These are phyloP conservation scores for Leptoclinus maculatus DNA, from an alignment of 2,797 vertebrate species.

Conservation along the genomic window DNA sequence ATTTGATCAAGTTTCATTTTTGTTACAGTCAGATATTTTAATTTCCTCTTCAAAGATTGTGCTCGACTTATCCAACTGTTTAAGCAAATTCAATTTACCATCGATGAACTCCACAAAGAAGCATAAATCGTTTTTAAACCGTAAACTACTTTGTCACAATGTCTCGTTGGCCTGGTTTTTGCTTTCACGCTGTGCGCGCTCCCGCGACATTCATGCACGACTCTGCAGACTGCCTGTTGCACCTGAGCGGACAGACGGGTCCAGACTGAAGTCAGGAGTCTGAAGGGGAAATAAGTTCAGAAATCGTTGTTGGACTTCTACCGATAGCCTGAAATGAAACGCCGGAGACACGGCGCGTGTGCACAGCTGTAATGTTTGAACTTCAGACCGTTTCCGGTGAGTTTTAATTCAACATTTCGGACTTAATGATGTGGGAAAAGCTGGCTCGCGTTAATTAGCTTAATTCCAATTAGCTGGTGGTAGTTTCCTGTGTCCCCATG, in stretches of 20 bases:
- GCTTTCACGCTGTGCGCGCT: neutral
- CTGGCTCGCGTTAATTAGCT: neutral
- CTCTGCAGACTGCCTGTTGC: neutral
- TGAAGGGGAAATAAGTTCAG: neutral
- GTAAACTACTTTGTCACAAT: neutral
- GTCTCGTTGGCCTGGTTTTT: neutral
- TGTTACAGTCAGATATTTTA: neutral
- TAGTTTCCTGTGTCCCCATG: neutral
- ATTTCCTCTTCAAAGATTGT: neutral
- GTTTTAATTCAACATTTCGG: neutral
- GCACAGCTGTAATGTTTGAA: neutral
- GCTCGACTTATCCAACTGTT: neutral
- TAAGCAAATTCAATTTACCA: too few species aligned
- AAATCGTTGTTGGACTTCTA: neutral
- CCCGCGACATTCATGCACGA: neutral
- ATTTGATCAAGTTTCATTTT: neutral
- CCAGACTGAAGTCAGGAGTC: neutral
- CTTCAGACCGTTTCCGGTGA: slow-evolving; percentile 37
- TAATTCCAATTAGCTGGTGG: neutral
- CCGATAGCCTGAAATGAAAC: neutral
- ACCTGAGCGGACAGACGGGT: neutral
- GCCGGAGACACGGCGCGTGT: rapidly evolving
- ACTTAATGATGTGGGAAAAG: neutral
- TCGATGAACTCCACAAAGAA: neutral
- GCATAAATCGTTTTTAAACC: neutral